Evolutionary conservation across 2,797 vertebrate species (phyloP).

Genomic region (Xiphorhynchus erythropygius): DNA sequence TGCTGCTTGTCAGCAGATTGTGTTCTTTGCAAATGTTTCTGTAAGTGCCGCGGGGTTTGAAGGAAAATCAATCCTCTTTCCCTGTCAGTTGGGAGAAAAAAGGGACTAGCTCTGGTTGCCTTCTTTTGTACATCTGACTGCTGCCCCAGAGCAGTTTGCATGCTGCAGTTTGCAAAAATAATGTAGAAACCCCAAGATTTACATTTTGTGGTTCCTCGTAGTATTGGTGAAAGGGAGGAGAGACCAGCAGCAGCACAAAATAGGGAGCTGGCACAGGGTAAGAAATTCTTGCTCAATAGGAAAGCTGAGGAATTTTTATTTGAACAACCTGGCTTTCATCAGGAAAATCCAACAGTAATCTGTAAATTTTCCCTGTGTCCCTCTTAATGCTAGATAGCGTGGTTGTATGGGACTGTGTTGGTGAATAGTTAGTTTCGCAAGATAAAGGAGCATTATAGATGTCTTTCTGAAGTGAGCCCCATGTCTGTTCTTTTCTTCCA

Average conservation of each 20-base stretch:
- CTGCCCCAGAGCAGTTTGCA: not conserved
- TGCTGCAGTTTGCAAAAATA: not conserved
- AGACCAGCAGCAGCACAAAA: not conserved
- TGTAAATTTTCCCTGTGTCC: not conserved
- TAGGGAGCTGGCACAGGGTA: not conserved
- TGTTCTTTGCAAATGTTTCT: not conserved
- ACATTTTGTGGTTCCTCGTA: fast-evolving
- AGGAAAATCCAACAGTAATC: not conserved
- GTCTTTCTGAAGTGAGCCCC: not conserved
- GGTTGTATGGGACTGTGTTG: too few species aligned
- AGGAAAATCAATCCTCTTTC: not conserved
- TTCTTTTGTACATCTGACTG: not conserved
- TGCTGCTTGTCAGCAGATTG: not conserved
- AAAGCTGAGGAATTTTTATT: not conserved
- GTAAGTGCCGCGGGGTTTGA: not conserved
- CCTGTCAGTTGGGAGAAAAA: not conserved
- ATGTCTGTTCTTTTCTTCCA: not conserved
- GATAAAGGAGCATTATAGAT: not conserved
- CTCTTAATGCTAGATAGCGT: not conserved
- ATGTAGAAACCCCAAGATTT: not conserved
- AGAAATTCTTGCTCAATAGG: not conserved
- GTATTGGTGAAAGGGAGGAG: not conserved
- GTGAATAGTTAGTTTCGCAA: not conserved
- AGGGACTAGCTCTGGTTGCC: not conserved
- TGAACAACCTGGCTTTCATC: not conserved